phyloP scores from a whole-genome alignment of 1,140 invertebrate genomes.

The Drosophila auraria region DNA sequence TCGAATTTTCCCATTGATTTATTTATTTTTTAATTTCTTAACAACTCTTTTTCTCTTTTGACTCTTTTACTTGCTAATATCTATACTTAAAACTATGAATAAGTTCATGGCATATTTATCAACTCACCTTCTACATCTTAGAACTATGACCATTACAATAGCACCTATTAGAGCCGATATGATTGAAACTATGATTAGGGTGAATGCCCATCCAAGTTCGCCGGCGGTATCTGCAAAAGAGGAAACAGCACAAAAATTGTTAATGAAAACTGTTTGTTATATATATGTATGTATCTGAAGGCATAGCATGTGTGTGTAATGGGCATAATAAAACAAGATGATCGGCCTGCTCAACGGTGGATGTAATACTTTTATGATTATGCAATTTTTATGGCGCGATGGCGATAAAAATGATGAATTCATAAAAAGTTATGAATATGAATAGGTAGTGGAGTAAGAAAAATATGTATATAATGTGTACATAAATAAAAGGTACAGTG shows the following conservation, averaged over 20 bases:
- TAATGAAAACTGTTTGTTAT: conserved; percentile 15
- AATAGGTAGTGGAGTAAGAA: conserved; percentile 42
- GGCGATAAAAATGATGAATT: conserved; percentile 76
- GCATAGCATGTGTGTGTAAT: conserved; percentile 53
- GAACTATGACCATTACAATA: conserved; percentile 86
- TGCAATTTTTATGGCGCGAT: conserved; percentile 72
- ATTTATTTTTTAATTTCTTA: too few relatives aligned
- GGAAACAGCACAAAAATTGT: conserved; percentile 31
- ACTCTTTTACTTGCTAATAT: background rate
- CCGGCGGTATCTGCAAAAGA: conserved; percentile 85
- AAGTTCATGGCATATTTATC: background rate
- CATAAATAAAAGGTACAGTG: conserved; percentile 5
- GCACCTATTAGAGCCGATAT: conserved; percentile 86
- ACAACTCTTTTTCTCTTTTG: background rate
- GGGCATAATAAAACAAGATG: conserved; percentile 36
- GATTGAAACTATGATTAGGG: conserved; percentile 86
- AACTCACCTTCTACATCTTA: conserved; percentile 86
- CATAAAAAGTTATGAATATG: conserved; percentile 69
- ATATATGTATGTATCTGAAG: conserved; percentile 29
- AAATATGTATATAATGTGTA: conserved; percentile 14
- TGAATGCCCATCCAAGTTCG: conserved; percentile 86
- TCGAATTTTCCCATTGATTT: too few relatives aligned
- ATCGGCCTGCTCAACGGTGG: conserved; percentile 20
- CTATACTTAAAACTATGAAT: too few relatives aligned
- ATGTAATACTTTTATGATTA: conserved; percentile 69